phyloP scores from a whole-genome alignment of 30 jellyfish, hydroid and myxozoan genomes.

The Nemopilema nomurai region DNA sequence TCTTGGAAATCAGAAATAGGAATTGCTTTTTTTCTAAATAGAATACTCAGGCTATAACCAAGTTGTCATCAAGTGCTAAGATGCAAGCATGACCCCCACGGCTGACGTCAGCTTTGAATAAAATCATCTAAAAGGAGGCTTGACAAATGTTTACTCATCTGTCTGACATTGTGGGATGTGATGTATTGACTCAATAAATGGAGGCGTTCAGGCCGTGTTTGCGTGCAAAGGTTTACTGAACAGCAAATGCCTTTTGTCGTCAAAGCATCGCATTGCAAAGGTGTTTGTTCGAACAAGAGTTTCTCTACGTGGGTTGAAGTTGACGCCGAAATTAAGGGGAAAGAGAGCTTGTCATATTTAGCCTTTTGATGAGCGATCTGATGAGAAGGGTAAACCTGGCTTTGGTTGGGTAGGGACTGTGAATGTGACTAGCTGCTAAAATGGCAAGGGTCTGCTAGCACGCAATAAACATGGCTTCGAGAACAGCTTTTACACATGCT shows the following conservation, averaged over 20 bases:
- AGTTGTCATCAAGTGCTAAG: no score
- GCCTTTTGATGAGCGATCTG: background rate
- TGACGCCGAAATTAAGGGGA: background rate
- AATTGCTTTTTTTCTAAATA: no score
- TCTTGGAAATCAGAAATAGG: no score
- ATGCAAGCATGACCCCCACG: no score
- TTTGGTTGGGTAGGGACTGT: no score
- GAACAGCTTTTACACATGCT: no score
- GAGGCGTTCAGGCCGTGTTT: conserved; percentile 22
- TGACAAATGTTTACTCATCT: conserved; percentile 46
- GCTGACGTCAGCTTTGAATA: background rate
- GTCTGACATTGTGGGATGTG: conserved; percentile 55
- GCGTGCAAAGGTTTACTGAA: background rate
- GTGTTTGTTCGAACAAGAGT: background rate
- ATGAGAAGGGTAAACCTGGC: background rate
- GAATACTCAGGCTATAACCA: no score
- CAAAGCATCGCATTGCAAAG: background rate
- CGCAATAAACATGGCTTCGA: no score
- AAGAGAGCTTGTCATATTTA: background rate
- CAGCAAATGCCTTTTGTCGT: background rate
- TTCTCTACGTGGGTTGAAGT: background rate
- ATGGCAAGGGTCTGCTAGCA: no score
- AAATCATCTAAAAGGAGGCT: background rate
- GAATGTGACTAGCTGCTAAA: no score
- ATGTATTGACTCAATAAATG: conserved; percentile 25